Evolutionary conservation across 2,888 invertebrate genomes (phyloP), one percentile per base, ranked within the genome.

Genomic region (Caradrina kadenii): DNA sequence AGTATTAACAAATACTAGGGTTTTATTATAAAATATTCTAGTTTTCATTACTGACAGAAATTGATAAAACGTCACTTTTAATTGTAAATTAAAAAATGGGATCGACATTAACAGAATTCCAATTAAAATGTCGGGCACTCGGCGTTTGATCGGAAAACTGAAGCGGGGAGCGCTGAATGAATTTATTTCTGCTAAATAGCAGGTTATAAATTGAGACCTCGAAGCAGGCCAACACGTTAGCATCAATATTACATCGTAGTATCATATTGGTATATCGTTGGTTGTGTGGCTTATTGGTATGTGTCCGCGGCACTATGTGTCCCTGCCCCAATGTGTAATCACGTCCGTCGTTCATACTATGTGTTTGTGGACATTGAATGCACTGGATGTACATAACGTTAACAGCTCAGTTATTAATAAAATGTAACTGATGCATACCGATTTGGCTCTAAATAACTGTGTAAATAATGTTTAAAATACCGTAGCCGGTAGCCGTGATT

Each of bases 41-140:
- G 11, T 26, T 61, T 59, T 21, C 55, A n/a, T 21, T 49, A 13
- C 13, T 39, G 2, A 22, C n/a, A 39, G n/a, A 54, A 50, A 70
- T 73, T 26, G 22, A 10, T 63, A 64, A 52, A 63, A 42, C 26
- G 19, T 50, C 60, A 74, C 64, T 64, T 73, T 79, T 69, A n/a
- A n/a, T n/a, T n/a, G n/a, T 72, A 67, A 80, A 63, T 72, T 59
- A 55, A 21, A 31, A 59, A 69, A 75, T 75, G 50, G 26, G 60
- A 52, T 76, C 69, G 79, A 76, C 59, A 78, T 80, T 69, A 69
- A 67, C 73, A 81, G 76, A 84, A 87, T 82, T 88, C 89, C 89
- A 89, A 91, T 91, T 90, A 89, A 91, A 89, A 87, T 85, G 85
- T 87, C 84, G 83, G 78, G 68, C 78, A 75, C 56, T 75, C 70